These are phyloP conservation scores for Callopanchax toddi DNA, from an alignment of 2,113 vertebrate genomes.

Conservation along the genomic window DNA sequence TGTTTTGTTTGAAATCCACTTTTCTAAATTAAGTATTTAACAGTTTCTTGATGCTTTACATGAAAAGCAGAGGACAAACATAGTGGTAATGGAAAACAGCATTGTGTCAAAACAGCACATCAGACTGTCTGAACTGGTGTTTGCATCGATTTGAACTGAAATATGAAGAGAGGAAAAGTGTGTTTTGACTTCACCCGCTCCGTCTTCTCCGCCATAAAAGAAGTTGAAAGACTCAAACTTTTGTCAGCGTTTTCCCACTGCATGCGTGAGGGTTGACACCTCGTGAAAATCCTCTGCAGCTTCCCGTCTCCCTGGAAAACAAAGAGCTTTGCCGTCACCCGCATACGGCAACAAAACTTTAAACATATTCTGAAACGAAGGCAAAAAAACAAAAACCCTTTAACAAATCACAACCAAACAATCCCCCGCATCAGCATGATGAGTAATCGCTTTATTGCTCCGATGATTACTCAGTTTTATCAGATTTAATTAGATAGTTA, in stretches of 20 bases:
- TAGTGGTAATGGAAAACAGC: constrained; percentile 9
- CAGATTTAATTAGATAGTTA: constrained; percentile 66
- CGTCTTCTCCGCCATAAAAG: constrained; percentile 40
- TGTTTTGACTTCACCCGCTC: constrained; percentile 27
- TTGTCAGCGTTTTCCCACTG: constrained; percentile 53
- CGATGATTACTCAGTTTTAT: constrained; percentile 68
- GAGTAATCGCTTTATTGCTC: constrained; percentile 56
- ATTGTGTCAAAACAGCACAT: background rate
- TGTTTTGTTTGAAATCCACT: constrained; percentile 17
- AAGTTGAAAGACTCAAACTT: constrained; percentile 45
- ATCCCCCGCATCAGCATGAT: constrained; percentile 52
- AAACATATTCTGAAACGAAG: constrained; percentile 25
- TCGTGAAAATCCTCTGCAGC: constrained; percentile 15
- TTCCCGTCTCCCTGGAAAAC: constrained; percentile 16
- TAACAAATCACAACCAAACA: constrained; percentile 25
- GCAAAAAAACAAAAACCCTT: background rate
- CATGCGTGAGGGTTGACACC: background rate
- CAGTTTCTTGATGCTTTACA: background rate
- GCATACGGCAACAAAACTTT: constrained; percentile 17
- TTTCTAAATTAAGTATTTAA: constrained; percentile 1
- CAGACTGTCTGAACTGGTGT: constrained; percentile 19
- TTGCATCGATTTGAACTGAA: constrained; percentile 37
- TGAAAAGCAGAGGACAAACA: background rate
- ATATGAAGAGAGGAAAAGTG: constrained; percentile 14
- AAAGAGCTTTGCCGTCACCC: constrained; percentile 20